Conservation (phyloP, 1,140 invertebrate genomes). For the Drosophila rufa region DNA sequence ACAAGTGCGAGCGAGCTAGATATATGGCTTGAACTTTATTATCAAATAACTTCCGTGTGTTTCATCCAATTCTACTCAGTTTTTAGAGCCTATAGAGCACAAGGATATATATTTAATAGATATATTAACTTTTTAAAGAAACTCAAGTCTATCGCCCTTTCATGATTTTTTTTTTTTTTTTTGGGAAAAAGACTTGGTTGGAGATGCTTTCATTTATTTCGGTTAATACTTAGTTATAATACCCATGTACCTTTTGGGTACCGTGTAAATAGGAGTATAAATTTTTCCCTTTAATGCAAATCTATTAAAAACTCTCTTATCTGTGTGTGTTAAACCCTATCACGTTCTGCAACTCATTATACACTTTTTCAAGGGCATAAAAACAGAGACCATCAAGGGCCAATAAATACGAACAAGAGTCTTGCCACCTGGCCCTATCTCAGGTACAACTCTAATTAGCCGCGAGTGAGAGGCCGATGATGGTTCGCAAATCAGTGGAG, state of each 20-base stretch:
- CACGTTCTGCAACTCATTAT: neutral
- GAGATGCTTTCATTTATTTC: too few species aligned
- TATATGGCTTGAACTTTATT: too few species aligned
- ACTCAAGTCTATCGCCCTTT: too few species aligned
- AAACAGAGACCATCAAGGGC: constrained; percentile 1
- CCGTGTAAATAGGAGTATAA: too few species aligned
- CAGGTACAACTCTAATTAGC: constrained; percentile 52
- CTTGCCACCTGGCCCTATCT: constrained; percentile 35
- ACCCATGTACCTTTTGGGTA: neutral
- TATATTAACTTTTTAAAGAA: neutral
- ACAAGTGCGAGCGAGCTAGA: too few species aligned
- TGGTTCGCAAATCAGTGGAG: constrained; percentile 54
- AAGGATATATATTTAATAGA: neutral
- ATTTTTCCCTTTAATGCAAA: neutral
- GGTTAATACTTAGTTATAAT: too few species aligned
- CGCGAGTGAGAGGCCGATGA: constrained; percentile 30
- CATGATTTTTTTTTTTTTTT: too few species aligned
- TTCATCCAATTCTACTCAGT: neutral
- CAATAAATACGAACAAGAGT: constrained; percentile 32
- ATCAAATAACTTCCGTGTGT: neutral
- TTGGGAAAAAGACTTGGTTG: too few species aligned
- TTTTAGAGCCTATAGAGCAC: neutral
- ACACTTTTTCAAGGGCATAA: constrained; percentile 1
- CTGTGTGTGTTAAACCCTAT: neutral
- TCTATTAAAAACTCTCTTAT: neutral